Base-by-base conservation (phyloP, 2,888 invertebrate species). In the Rhyacophila evoluta region DNA sequence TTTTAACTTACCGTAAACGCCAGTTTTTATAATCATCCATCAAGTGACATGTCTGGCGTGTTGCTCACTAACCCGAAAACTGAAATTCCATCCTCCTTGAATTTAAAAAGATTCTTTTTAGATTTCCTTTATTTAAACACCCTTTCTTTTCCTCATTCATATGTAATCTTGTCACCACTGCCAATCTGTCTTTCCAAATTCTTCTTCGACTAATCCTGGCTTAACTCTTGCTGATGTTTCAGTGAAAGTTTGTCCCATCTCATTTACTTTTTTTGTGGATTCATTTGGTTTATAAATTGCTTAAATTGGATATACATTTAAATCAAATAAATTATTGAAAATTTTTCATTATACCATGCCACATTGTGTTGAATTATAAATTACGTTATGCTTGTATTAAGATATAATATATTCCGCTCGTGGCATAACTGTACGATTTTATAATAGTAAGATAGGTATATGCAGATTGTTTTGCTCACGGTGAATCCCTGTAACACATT, bases 151-250 rank as follows among this genome's bases (percentile, higher is more conserved):
- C 19, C 55, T 55, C 55, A 55, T 55, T 55, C 55, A 55, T 55
- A 55, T 55, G 55, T 55, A 25, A 55, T 55, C 55, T 55, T 55
- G 55, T 55, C 55, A 55, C 55, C 25, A 19, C 19, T 55, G 6
- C 55, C 55, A 55, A 55, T 55, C 55, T 55, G 55, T 55, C 55
- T 55, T 55, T 25, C 55, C 25, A 55, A 55, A 55, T 8, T 55
- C 55, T 55, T 55, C 55, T 55, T 8, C 55, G 55, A 55, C 55
- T 55, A 55, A 55, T 55, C 55, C 55, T 2, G 19, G 25, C 19
- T 55, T 55, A 55, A 55, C 55, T 55, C 55, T 6, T 55, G 55
- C 55, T 25, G 55, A 55, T 55, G 55, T 55, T 55, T 55, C 55
- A 55, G 55, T n/a, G 10, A 55, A 55, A 55, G 25, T 55, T 55